Evolutionary conservation across 1,140 invertebrate genomes (phyloP), one percentile per base, ranked within the genome.

Genomic region (Triops cancriformis): DNA sequence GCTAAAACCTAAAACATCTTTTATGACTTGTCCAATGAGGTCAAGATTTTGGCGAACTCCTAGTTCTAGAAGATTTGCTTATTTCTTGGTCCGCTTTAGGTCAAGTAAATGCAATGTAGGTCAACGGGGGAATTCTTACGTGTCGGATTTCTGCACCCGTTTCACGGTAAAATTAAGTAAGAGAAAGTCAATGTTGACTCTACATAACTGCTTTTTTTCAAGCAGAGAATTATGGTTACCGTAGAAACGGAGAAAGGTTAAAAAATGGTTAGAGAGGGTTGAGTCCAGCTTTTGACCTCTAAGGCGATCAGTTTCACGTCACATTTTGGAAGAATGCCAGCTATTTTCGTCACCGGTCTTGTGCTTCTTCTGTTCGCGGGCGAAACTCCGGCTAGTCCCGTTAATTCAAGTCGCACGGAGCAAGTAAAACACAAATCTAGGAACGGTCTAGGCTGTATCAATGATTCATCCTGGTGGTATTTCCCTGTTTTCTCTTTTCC

Each of bases 401-500:
- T 23, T 64, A 64, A 64, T 64, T 64, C 23, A 6, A 64, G 51
- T 64, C 51, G 23, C 51, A 14, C 10, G 18, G 51, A 10, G 7
- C 51, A 64, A 64, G 51, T 64, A 64, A 64, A 23, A n/a, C 51
- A 64, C 18, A n/a, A 0, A 23, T 64, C 6, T 64, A 6, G 23
- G 18, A 3, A 64, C 6, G 6, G 14, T 23, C 18, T 64, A 23
- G 51, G 23, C 9, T 64, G 18, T 12, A 51, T 18, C 3, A 64
- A 14, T 64, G 51, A 64, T 23, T 64, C 51, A 64, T 64, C 51
- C 18, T 11, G 51, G 23, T 2, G 51, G 51, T 64, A 64, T 64
- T 64, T 64, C 51, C 51, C 23, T 64, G 51, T 64, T 64, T 64
- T 64, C 51, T 64, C 51, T 64, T 64, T 64, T 64, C 18, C 51